Base-by-base conservation (phyloP, 2,113 vertebrate genomes). In the Gopherus evgoodei region DNA sequence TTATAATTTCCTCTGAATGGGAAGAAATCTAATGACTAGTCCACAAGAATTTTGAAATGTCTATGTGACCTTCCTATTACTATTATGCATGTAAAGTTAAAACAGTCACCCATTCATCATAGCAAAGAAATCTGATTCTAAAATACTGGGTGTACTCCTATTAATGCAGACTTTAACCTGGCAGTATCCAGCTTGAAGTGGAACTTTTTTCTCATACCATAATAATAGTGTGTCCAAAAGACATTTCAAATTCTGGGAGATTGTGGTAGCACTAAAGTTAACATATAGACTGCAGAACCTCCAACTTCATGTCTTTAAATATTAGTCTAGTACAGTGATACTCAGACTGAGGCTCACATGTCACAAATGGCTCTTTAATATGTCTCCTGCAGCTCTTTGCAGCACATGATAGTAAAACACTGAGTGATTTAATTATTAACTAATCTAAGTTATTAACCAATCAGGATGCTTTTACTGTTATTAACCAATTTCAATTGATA, bases 1-100 rank as follows among this genome's bases (percentile, higher is more conserved):
- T 57, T 94, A 86, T 76, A 53, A 94, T 95, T 87, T 88, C 14
- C 57, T 93, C 59, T 81, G 38, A 87, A 76, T 29, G 89, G 84
- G 87, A 76, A 84, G 27, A 90, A 96, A 94, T 90, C 78, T 5
- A 84, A 93, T 93, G 87, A 87, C 27, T 0, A 0, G 81, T 47
- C 81, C 22, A 91, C 57, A 59, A 92, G 65, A 90, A 83, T 79
- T 65, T 69, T 90, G 62, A 82, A 91, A 86, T 50, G 27, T 84
- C 56, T 57, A 47, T 80, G 82, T 57, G n/a, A 80, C 83, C 49
- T 84, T 83, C 52, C 62, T 88, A 91, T 93, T 93, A 85, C 49
- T 69, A 54, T 49, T 62, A 82, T 1, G n/a, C 24, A 76, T 13
- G 75, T 2, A 76, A 22, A 82, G 47, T 89, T 90, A 69, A 59